A percentile compares a stretch with the other conserved stretches of the same genome.
Conservation (phyloP, 2,113 vertebrate species). For the Paralichthys olivaceus region DNA sequence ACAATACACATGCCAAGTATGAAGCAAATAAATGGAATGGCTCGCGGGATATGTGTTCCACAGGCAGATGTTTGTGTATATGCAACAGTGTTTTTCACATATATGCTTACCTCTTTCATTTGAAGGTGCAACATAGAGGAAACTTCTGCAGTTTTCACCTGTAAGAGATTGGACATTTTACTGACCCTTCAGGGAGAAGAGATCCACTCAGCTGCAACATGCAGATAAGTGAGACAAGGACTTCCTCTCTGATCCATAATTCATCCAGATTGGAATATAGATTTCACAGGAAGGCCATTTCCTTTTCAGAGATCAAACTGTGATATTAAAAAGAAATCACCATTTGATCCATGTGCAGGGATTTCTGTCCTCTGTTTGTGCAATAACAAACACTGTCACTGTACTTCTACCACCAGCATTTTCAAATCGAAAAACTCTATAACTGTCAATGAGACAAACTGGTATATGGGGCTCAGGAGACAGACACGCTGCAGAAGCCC, state of each 20-base stretch:
- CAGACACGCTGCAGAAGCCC: neutral
- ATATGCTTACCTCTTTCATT: constrained; percentile 87
- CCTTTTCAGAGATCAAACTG: constrained; percentile 6
- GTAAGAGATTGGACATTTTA: constrained; percentile 56
- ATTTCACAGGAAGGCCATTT: neutral
- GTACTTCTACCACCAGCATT: neutral
- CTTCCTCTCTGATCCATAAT: neutral
- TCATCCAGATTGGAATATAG: neutral
- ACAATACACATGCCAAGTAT: too few species aligned
- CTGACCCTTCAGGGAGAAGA: neutral
- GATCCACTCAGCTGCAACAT: neutral
- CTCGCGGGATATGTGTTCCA: too few species aligned
- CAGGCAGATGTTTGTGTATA: too few species aligned
- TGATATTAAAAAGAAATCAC: neutral
- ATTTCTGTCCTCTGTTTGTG: constrained; percentile 24
- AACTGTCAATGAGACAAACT: constrained; percentile 11
- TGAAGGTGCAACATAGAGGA: constrained; percentile 87
- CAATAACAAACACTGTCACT: constrained; percentile 1
- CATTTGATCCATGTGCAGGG: constrained; percentile 1
- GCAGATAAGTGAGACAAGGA: constrained; percentile 2
- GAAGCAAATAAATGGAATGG: too few species aligned
- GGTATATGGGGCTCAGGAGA: neutral
- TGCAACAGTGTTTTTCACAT: neutral
- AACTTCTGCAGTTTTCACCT: constrained; percentile 92
- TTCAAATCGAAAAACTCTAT: neutral